phyloP scores from a whole-genome alignment of 2,888 invertebrate species.

The Stegana nigrithorax region DNA sequence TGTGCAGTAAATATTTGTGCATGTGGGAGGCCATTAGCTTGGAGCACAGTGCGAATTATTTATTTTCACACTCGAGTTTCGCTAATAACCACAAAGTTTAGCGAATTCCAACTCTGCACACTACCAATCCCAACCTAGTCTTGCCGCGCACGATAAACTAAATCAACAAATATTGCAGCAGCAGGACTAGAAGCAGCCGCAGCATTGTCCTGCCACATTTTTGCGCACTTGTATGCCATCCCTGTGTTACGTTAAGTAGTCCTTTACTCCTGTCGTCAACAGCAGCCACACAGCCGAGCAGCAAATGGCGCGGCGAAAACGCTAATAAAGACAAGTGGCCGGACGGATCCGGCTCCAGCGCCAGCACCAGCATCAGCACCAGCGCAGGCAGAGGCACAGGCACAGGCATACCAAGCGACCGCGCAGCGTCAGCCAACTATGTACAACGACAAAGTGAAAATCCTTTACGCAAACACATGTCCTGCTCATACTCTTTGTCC shows the following conservation, averaged over 20 bases:
- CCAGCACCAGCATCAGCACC: constrained; percentile 13
- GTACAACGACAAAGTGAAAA: constrained; percentile 28
- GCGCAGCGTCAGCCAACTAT: background rate
- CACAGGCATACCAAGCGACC: background rate
- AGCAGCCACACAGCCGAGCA: constrained; percentile 37
- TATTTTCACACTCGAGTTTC: constrained; percentile 18
- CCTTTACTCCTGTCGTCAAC: constrained; percentile 34
- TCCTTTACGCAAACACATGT: constrained; percentile 56
- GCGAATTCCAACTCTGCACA: background rate
- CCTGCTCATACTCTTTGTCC: background rate
- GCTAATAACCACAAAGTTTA: constrained; percentile 8
- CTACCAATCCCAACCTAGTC: background rate
- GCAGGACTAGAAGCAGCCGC: background rate
- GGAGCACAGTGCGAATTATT: constrained; percentile 7
- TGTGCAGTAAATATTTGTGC: background rate
- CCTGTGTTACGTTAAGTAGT: background rate
- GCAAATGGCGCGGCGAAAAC: constrained; percentile 50
- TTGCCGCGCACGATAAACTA: background rate
- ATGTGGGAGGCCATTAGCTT: constrained; percentile 2
- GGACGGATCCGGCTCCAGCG: background rate
- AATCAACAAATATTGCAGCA: constrained; percentile 7
- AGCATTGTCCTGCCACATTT: background rate
- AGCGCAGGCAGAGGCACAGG: constrained; percentile 9
- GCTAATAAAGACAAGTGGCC: constrained; percentile 57
- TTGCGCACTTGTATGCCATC: no score